Conservation (phyloP, 2,113 vertebrate genomes). For the Tupaia tana region DNA sequence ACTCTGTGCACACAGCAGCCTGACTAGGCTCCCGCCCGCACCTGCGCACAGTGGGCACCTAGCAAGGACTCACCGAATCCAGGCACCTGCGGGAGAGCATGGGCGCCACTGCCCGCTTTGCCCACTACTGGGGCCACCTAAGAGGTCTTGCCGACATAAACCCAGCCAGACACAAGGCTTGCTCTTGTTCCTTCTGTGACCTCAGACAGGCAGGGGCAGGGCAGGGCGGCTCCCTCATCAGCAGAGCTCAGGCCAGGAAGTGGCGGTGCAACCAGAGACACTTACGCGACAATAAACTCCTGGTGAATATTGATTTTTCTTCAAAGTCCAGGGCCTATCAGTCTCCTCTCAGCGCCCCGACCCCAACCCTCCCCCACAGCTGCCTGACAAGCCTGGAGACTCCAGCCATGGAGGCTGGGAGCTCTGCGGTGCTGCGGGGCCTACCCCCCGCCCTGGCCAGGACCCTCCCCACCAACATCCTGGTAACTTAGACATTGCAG, state of each 20-base stretch:
- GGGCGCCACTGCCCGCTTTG: accelerated
- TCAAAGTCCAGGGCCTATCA: constrained; percentile 9
- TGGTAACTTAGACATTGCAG: accelerated
- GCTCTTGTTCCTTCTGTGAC: not conserved
- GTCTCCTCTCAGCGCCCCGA: not conserved
- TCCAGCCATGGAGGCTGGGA: accelerated
- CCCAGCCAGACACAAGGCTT: accelerated
- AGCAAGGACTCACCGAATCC: not conserved
- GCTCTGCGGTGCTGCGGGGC: accelerated
- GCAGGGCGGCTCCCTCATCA: too few species aligned
- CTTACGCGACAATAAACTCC: not conserved
- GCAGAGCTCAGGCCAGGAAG: not conserved
- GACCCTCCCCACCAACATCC: accelerated
- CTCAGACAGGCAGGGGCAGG: accelerated
- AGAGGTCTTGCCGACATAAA: accelerated
- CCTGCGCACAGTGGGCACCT: accelerated
- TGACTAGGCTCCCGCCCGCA: not conserved
- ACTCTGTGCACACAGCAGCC: accelerated
- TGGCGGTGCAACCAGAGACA: accelerated
- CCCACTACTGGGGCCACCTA: accelerated
- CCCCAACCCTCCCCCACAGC: not conserved
- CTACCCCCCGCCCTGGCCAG: not conserved
- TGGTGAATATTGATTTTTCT: constrained; percentile 53
- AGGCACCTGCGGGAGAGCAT: not conserved
- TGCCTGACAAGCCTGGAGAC: not conserved